These are phyloP conservation scores for Meloidogyne hapla DNA, from an alignment of 1,140 invertebrate genomes.

Conservation along the genomic window DNA sequence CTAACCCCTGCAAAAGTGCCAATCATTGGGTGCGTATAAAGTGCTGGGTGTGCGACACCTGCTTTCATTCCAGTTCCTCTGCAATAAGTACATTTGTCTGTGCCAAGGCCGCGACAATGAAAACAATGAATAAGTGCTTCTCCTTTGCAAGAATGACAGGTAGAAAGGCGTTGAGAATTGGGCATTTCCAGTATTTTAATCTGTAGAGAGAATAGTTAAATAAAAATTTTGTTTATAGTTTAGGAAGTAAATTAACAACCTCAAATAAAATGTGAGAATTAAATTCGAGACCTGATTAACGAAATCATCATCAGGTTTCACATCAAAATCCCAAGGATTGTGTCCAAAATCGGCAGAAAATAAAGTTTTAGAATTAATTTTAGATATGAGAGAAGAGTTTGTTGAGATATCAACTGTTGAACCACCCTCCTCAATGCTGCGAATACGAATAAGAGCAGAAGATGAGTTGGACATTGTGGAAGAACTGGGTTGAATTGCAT, in stretches of 20 bases:
- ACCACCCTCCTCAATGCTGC: not conserved
- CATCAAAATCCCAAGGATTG: slow-evolving; percentile 63
- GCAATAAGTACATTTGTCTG: slow-evolving; percentile 62
- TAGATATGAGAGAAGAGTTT: not conserved
- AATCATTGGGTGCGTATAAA: slow-evolving; percentile 64
- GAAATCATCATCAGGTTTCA: slow-evolving; percentile 55
- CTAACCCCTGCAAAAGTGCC: slow-evolving; percentile 61
- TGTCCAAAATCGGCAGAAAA: slow-evolving; percentile 20
- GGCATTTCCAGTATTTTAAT: slow-evolving; percentile 62
- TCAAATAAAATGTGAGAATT: not conserved
- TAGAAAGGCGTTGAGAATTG: slow-evolving; percentile 47
- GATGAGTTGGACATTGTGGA: slow-evolving; percentile 11
- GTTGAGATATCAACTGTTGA: not conserved
- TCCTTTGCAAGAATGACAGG: slow-evolving; percentile 52
- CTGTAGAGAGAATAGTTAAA: slow-evolving; percentile 47
- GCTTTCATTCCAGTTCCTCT: slow-evolving; percentile 64
- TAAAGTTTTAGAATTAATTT: not conserved
- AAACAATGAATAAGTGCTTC: slow-evolving; percentile 62
- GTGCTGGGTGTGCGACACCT: slow-evolving; percentile 63
- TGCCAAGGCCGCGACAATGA: slow-evolving; percentile 61
- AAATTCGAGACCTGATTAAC: slow-evolving; percentile 52
- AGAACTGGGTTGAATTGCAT: slow-evolving; percentile 50
- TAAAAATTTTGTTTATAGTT: no score
- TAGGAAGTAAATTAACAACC: no score
- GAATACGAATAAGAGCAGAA: slow-evolving; percentile 15